A percentile compares a stretch with the other conserved stretches of the same genome.
Evolutionary conservation across 2,797 vertebrate genomes (phyloP).

Genomic region (Otolemur crassicaudatus): DNA sequence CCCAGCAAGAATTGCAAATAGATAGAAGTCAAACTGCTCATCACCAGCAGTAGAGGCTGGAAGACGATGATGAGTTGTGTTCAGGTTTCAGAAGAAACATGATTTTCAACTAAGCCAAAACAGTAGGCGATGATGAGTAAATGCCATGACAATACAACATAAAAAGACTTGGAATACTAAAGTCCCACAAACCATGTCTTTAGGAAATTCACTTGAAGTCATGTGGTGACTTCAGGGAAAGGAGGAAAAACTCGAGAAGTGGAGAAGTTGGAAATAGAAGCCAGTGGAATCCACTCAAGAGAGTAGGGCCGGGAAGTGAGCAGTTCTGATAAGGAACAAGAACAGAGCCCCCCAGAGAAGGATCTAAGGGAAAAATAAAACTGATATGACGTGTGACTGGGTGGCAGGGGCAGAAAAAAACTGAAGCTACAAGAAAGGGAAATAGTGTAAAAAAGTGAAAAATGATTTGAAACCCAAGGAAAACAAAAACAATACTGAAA

Average conservation of each 20-base stretch:
- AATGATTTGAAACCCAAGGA: not conserved
- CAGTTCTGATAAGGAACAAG: not conserved
- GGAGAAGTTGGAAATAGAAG: not conserved
- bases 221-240: not conserved
- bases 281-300: not conserved
- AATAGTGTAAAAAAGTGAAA: not conserved
- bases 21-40: not conserved
- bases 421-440: not conserved
- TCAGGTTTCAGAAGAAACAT: not conserved
- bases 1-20: not conserved
- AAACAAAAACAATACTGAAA: not conserved
- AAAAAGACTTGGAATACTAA: not conserved
- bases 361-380: not conserved
- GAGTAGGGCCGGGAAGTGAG: no score
- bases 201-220: not conserved
- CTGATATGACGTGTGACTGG: not conserved
- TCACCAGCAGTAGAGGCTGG: not conserved
- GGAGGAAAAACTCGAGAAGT: not conserved
- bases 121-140: not conserved
- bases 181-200: not conserved
- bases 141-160: not conserved
- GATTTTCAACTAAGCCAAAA: not conserved
- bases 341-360: not conserved
- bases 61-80: not conserved
- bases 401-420: not conserved